A percentile compares a stretch with the other conserved stretches of the same genome.
Conservation (phyloP, 2,888 invertebrate species). For the Drosophila anomalata region DNA sequence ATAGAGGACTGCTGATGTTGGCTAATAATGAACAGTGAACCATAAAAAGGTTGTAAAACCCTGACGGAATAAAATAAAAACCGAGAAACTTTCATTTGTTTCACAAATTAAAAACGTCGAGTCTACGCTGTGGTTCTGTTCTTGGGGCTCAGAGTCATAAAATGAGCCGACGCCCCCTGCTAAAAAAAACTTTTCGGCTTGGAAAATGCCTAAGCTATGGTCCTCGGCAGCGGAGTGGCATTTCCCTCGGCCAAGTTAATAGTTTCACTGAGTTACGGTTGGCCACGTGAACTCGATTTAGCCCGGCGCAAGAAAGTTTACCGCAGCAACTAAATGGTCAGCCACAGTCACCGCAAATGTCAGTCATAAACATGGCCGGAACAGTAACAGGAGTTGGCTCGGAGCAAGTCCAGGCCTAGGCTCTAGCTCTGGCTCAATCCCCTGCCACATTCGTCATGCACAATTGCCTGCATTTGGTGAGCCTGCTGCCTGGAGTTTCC, state of each 20-base stretch:
- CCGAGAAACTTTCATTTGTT: constrained; percentile 72
- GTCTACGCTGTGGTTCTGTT: constrained; percentile 11
- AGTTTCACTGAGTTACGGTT: constrained; percentile 60
- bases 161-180: constrained; percentile 60
- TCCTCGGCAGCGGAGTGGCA: neutral
- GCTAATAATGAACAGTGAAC: constrained; percentile 73
- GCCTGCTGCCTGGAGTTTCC: constrained; percentile 11
- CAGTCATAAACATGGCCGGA: constrained; percentile 67
- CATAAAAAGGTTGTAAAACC: constrained; percentile 76
- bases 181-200: constrained; percentile 52
- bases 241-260: constrained; percentile 46
- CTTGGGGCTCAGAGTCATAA: constrained; percentile 52
- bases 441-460: constrained; percentile 78
- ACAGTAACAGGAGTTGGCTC: constrained; percentile 16
- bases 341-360: constrained; percentile 71
- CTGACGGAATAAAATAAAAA: constrained; percentile 29
- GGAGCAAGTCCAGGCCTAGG: constrained; percentile 8
- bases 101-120: constrained; percentile 72
- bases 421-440: constrained; percentile 31
- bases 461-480: constrained; percentile 68
- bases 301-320: constrained; percentile 68
- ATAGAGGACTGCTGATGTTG: constrained; percentile 55
- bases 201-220: constrained; percentile 12
- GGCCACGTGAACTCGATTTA: constrained; percentile 69
- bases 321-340: constrained; percentile 51